Percentiles rank a stretch among this genome's conserved stretches.
Conservation (phyloP, 2,113 vertebrate genomes). For the Melanotaenia duboulayi region DNA sequence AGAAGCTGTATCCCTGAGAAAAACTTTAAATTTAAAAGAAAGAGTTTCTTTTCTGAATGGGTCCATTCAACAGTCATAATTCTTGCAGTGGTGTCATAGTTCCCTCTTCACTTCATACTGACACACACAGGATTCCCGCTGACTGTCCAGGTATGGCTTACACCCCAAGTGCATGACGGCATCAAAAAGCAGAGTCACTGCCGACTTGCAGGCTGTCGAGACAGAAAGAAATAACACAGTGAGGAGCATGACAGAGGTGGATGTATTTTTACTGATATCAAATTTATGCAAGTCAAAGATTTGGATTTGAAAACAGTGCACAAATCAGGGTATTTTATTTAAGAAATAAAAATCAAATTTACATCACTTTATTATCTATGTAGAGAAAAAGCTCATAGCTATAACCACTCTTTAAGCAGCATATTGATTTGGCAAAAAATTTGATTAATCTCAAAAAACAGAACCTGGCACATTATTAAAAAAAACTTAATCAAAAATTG, state of each 20-base stretch:
- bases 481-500: too few species aligned
- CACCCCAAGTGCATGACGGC: conserved; percentile 95
- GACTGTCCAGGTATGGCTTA: conserved; percentile 97
- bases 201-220: conserved; percentile 90
- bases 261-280: neutral
- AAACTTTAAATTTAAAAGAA: conserved; percentile 4
- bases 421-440: too few species aligned
- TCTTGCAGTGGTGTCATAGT: conserved; percentile 78
- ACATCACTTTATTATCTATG: too few species aligned
- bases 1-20: conserved; percentile 49
- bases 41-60: conserved; percentile 5
- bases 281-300: neutral
- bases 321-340: neutral
- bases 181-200: conserved; percentile 92
- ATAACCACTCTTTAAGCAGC: too few species aligned
- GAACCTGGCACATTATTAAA: neutral
- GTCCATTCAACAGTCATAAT: conserved; percentile 5
- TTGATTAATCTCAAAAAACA: too few species aligned
- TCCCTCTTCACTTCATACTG: conserved; percentile 89
- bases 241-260: neutral
- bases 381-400: too few species aligned
- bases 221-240: neutral
- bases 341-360: neutral
- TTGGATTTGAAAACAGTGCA: neutral
- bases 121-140: conserved; percentile 91